Base-by-base conservation (phyloP, 2,113 vertebrate genomes). In the Syngnathus scovelli region DNA sequence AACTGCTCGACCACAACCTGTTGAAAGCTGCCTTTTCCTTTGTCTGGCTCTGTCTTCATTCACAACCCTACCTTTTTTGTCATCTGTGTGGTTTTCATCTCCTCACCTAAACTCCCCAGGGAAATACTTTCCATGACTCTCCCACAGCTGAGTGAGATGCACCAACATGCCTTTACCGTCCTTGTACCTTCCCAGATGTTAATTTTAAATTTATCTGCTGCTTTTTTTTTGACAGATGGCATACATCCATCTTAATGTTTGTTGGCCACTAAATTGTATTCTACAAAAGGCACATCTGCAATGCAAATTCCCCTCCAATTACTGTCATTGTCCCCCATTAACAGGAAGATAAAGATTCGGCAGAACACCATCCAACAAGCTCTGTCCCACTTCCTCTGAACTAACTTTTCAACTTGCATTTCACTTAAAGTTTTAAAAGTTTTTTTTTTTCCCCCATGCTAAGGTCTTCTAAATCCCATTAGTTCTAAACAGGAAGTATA, bases 211-310 rank as follows among this genome's bases (percentile, higher is more conserved):
- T 71, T 79, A 79, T 84, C 69, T 70, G 63, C 76, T 41, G 72
- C 74, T 68, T 38, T 62, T 67, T 64, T 55, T 66, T 19, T 71
- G 76, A 80, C 86, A 86, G 82, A 87, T 88, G 83, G 86, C 74
- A 72, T 58, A 16, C 41, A 64, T 79, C 75, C 67, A 73, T 73
- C 44, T 52, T 70, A 38, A 65, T 82, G 68, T 84, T 86, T 78
- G 66, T 77, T 75, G 83, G 75, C 73, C 72, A 78, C 83, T 85
- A 80, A 84, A 81, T 73, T 75, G 13, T 66, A 27, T 58, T 68
- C 64, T 68, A 48, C 10, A 67, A 67, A 55, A 27, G 67, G 65
- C 87, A 82, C 87, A 89, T 85, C 85, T 91, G 83, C 84, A 82
- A 71, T 80, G 76, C 75, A 85, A 80, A 82, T 84, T 68, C 70